These are phyloP conservation scores for Schizopygopsis pylzovi DNA, from an alignment of 2,797 vertebrate species.

Conservation along the genomic window DNA sequence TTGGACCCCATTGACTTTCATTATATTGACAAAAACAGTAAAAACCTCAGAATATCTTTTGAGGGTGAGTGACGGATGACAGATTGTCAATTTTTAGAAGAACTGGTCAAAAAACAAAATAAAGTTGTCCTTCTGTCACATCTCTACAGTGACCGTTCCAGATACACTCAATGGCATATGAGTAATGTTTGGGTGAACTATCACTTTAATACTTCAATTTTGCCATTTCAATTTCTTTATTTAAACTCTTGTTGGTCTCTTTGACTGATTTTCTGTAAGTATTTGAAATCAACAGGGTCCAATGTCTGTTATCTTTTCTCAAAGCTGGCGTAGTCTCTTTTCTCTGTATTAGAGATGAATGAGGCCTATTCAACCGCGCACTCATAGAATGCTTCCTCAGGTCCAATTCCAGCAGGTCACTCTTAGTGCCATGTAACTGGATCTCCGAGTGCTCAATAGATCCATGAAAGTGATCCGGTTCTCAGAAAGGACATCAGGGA, in stretches of 20 bases:
- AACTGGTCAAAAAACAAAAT: neutral
- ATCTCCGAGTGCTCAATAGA: slow-evolving; percentile 73
- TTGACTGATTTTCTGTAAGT: slow-evolving; percentile 4
- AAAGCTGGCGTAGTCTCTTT: slow-evolving; percentile 68
- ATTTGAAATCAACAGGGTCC: slow-evolving; percentile 46
- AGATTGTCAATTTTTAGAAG: neutral
- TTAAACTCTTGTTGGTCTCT: neutral
- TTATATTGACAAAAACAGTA: neutral
- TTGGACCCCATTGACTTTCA: neutral
- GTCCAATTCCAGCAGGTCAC: slow-evolving; percentile 68
- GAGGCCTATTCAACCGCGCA: slow-evolving; percentile 64
- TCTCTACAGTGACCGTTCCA: neutral
- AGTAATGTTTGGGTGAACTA: neutral
- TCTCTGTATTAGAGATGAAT: slow-evolving; percentile 70
- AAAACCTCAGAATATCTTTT: neutral
- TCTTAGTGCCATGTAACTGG: slow-evolving; percentile 76
- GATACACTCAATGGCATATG: neutral
- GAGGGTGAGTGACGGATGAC: neutral
- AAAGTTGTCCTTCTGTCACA: neutral
- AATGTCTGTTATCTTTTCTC: slow-evolving; percentile 73
- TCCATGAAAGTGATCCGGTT: slow-evolving; percentile 74
- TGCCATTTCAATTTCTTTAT: neutral
- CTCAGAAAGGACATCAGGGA: slow-evolving; percentile 69
- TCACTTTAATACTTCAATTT: neutral
- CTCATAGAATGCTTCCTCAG: slow-evolving; percentile 63